These are phyloP conservation scores for Cephus rjabovi DNA, from an alignment of 2,888 invertebrate species.

Conservation along the genomic window DNA sequence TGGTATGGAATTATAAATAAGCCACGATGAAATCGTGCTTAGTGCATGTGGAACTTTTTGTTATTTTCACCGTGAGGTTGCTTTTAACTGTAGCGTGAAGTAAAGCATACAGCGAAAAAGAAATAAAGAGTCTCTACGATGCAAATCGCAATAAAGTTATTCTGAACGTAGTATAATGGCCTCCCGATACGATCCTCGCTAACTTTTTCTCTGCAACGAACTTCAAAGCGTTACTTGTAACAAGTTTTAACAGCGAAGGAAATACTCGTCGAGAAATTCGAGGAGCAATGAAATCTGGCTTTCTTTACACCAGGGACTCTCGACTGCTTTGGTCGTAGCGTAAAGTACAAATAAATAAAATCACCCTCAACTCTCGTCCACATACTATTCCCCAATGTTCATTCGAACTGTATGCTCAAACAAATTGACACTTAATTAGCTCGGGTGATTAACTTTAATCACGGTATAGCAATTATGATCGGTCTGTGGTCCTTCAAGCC, in stretches of 20 bases:
- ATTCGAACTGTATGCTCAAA: not conserved
- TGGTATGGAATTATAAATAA: conserved; percentile 14
- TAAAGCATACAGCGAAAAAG: not conserved
- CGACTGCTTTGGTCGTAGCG: not conserved
- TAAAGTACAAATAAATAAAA: not conserved
- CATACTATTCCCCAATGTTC: not conserved
- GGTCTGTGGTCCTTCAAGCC: conserved; percentile 74
- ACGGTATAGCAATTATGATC: conserved; percentile 65
- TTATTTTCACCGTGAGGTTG: not conserved
- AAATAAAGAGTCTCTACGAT: not conserved
- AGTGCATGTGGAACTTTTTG: not conserved
- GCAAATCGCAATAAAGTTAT: not conserved
- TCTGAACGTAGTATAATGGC: not conserved
- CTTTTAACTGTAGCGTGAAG: not conserved
- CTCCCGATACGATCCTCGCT: not conserved
- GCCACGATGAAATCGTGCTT: not conserved
- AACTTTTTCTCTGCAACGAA: not conserved
- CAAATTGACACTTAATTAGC: not conserved
- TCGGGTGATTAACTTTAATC: not conserved
- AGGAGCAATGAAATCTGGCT: not conserved
- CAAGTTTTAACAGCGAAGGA: not conserved
- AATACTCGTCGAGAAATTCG: not conserved
- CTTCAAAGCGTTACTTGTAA: not conserved
- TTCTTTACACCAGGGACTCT: not conserved
- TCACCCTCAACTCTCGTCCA: not conserved